These are phyloP conservation scores for Celastrina argiolus DNA, from an alignment of 2,888 invertebrate species.

Conservation along the genomic window DNA sequence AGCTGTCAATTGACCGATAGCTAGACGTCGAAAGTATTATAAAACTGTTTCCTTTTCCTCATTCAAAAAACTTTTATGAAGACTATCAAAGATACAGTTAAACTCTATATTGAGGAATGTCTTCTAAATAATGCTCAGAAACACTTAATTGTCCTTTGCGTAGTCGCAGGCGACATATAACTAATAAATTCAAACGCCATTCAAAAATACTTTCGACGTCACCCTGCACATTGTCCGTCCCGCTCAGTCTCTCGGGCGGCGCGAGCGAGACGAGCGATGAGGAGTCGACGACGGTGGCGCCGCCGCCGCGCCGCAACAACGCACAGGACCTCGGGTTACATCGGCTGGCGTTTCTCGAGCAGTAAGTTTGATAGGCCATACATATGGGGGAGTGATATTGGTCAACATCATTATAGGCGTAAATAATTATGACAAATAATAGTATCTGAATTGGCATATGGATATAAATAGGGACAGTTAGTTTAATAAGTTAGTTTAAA, in stretches of 20 bases:
- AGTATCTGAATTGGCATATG: too few relatives aligned
- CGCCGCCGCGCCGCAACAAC: conserved; percentile 54
- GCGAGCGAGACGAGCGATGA: conserved; percentile 87
- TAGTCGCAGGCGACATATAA: too few relatives aligned
- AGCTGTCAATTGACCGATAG: conserved; percentile 21
- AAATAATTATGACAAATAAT: too few relatives aligned
- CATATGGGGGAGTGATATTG: too few relatives aligned
- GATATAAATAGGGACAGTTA: too few relatives aligned
- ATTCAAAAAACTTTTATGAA: too few relatives aligned
- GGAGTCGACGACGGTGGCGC: conserved; percentile 67
- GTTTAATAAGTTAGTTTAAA: too few relatives aligned
- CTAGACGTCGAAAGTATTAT: conserved; percentile 1
- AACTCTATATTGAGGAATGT: too few relatives aligned
- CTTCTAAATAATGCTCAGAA: too few relatives aligned
- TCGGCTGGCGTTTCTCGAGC: conserved; percentile 52
- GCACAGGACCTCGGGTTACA: conserved; percentile 55
- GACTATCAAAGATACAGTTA: too few relatives aligned
- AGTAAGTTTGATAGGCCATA: conserved; percentile 47
- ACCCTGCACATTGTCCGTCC: conserved; percentile 42
- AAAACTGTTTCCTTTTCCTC: background rate
- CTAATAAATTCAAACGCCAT: background rate
- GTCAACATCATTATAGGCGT: too few relatives aligned
- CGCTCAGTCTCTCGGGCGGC: conserved; percentile 71
- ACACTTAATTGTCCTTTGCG: too few relatives aligned
- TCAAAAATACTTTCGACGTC: conserved; percentile 25